phyloP scores from a whole-genome alignment of 2,888 invertebrate genomes.

The Cancer borealis region DNA sequence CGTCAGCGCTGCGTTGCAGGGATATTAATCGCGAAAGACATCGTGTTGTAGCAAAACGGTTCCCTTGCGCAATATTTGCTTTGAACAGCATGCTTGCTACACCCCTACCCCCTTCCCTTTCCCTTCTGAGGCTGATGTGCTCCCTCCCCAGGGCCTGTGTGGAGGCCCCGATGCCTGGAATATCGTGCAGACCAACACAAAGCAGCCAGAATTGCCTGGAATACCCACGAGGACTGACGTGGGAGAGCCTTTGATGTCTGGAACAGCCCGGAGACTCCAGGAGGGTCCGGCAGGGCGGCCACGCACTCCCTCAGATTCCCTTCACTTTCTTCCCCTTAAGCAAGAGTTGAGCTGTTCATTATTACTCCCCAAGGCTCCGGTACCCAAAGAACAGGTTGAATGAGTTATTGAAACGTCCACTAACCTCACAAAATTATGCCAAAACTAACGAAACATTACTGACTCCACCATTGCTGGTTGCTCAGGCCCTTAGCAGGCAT shows the following conservation, averaged over 20 bases:
- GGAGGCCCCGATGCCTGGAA: constrained; percentile 41
- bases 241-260: constrained; percentile 45
- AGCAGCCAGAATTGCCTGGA: constrained; percentile 43
- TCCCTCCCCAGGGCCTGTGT: not conserved
- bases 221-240: constrained; percentile 45
- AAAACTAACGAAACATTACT: not conserved
- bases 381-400: not conserved
- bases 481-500: not conserved
- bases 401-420: not conserved
- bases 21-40: not conserved
- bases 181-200: constrained; percentile 43
- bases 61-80: not conserved
- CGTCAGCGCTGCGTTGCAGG: not conserved
- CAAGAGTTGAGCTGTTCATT: constrained; percentile 43
- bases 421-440: not conserved
- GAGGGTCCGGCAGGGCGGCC: constrained; percentile 27
- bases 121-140: constrained; percentile 22
- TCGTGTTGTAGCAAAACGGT: not conserved
- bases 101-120: not conserved
- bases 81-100: constrained; percentile 2
- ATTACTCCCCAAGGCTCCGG: constrained; percentile 11
- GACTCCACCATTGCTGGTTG: not conserved
- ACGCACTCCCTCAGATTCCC: constrained; percentile 30
- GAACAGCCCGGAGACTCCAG: constrained; percentile 41
- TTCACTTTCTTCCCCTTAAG: constrained; percentile 29